Percentiles rank a stretch among this genome's conserved stretches.
Evolutionary conservation across 2,113 vertebrate genomes (phyloP).

Genomic region (Uria aalge): DNA sequence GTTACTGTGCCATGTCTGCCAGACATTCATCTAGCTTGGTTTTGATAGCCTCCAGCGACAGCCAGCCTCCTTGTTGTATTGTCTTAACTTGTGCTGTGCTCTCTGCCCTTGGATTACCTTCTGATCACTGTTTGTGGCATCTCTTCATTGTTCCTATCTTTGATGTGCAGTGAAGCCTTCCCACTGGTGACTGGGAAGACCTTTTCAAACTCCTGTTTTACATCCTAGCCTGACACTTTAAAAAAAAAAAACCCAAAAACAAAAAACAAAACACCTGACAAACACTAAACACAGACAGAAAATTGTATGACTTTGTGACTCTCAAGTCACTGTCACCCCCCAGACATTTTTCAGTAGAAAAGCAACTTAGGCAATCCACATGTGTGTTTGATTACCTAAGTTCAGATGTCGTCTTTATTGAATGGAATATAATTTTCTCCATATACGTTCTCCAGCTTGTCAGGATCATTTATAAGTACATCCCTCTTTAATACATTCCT

Average conservation of each 20-base stretch:
- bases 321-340: neutral
- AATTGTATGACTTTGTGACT: neutral
- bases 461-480: neutral
- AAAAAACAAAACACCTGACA: neutral
- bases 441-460: neutral
- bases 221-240: neutral
- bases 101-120: neutral
- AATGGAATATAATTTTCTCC: neutral
- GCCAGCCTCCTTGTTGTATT: neutral
- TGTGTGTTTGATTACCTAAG: neutral
- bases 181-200: neutral
- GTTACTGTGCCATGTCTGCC: neutral
- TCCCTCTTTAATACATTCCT: neutral
- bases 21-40: neutral
- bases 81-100: neutral
- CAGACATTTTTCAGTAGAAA: neutral
- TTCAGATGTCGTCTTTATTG: neutral
- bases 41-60: neutral
- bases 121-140: neutral
- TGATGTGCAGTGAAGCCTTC: neutral
- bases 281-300: neutral
- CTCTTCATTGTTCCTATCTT: neutral
- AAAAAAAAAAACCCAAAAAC: rapidly evolving
- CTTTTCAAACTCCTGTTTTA: neutral
- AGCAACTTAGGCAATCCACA: neutral